Base-by-base conservation (phyloP, 2,113 vertebrate genomes). In the Aspiorhynchus laticeps region DNA sequence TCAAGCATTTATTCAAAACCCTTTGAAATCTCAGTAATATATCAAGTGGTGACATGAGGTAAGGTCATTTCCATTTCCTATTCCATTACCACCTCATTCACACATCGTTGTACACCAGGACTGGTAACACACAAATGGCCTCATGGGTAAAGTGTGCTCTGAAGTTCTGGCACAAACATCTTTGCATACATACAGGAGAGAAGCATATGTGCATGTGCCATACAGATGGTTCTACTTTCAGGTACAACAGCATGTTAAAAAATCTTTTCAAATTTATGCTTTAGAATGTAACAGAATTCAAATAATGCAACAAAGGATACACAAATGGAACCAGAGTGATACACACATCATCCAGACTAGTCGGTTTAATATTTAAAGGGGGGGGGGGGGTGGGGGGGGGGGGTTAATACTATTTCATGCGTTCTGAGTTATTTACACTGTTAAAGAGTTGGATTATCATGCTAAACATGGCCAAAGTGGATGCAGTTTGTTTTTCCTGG, bases 41-140 rank as follows among this genome's bases (percentile, higher is more conserved):
- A 24, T 73, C 31, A 80, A 69, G 14, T 31, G 28, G 24, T 80
- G 78, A 73, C 65, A 75, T 69, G 46, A 19, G 28, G 41, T 46
- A 21, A 74, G 38, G 67, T 28, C 7, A 63, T 36, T 41, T 24
- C 38, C 69, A 76, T 76, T 75, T 85, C 77, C 33, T 81, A 56
- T 74, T 61, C 78, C 65, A 74, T 83, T 71, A 59, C 12, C 83
- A 51, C 56, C 59, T 78, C 36, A 53, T 82, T 76, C 69, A 85
- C 53, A 82, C 82, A 56, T 15, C 83, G 48, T 79, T 15, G 21
- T 48, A 48, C 43, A 73, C 7, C 77, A 85, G 36, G 51, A 75
- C 8, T 36, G 21, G 38, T 33, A n/a, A 36, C n/a, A 80, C 21
- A 80, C 43, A 65, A 74, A 74, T 36, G 46, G 83, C 14, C 77